Percentiles rank a stretch among this genome's conserved stretches.
Evolutionary conservation across 1,140 invertebrate species (phyloP).

Genomic region (Sesamia nonagrioides): DNA sequence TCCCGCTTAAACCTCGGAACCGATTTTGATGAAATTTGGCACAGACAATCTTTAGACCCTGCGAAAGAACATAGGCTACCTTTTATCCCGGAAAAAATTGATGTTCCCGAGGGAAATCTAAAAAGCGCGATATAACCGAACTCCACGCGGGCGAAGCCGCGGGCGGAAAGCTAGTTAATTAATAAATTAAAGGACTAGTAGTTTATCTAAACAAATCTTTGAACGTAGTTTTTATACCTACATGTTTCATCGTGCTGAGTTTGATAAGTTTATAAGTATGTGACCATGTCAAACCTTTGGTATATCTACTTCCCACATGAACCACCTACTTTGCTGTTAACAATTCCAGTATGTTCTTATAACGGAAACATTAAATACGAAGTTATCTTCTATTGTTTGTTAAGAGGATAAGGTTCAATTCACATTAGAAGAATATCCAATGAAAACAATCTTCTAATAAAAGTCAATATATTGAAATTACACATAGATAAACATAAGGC

Average conservation of each 20-base stretch:
- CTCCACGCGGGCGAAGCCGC: too few species aligned
- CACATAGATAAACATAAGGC: neutral
- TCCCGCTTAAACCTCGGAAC: too few species aligned
- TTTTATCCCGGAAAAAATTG: too few species aligned
- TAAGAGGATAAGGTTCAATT: conserved; percentile 12
- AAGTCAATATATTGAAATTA: neutral
- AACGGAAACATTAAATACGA: conserved; percentile 18
- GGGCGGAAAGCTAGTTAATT: too few species aligned
- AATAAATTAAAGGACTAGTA: conserved; percentile 10
- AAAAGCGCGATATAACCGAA: too few species aligned
- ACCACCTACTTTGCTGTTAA: conserved; percentile 32
- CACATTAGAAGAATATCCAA: neutral
- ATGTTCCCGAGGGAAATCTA: too few species aligned
- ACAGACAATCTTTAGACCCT: too few species aligned
- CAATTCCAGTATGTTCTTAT: conserved; percentile 9
- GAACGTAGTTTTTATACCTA: conserved; percentile 15
- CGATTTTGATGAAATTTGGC: too few species aligned
- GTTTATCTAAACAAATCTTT: conserved; percentile 5
- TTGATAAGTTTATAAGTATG: neutral
- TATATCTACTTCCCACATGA: conserved; percentile 31
- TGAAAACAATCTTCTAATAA: too few species aligned
- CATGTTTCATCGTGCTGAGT: conserved; percentile 11
- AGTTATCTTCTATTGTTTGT: conserved; percentile 26
- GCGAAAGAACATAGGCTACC: too few species aligned
- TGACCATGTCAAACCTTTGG: conserved; percentile 15